Evolutionary conservation across 2,888 invertebrate genomes (phyloP).

Genomic region (Alviniconcha strummeri): DNA sequence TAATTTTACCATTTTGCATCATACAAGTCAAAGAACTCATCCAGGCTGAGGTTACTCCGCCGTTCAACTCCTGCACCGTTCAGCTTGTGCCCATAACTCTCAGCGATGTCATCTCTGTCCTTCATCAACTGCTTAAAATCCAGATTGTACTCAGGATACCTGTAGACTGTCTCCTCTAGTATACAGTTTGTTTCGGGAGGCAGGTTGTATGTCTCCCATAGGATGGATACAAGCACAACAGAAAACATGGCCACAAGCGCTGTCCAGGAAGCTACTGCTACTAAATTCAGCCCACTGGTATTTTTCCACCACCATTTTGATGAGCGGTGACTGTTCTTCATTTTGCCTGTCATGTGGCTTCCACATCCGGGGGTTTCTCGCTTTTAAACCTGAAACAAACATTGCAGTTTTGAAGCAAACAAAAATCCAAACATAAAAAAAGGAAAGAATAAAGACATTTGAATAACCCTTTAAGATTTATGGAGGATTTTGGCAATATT

Average conservation of each 20-base stretch:
- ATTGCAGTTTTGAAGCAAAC: too few relatives aligned
- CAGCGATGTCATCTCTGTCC: constrained; percentile 53
- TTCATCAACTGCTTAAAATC: constrained; percentile 45
- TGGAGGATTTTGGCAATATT: too few relatives aligned
- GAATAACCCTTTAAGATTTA: too few relatives aligned
- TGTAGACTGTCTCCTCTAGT: background rate
- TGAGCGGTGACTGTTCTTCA: background rate
- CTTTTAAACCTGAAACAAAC: too few relatives aligned
- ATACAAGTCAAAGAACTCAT: constrained; percentile 70
- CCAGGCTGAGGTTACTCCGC: constrained; percentile 56
- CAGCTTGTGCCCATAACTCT: constrained; percentile 52
- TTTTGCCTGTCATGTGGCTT: background rate
- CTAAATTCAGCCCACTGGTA: background rate
- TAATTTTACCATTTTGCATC: constrained; percentile 70
- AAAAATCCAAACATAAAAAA: too few relatives aligned
- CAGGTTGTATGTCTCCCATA: constrained; percentile 26
- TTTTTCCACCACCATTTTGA: constrained; percentile 4
- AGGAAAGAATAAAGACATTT: too few relatives aligned
- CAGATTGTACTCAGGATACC: constrained; percentile 43
- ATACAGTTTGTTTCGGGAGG: background rate
- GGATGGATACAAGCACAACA: constrained; percentile 13
- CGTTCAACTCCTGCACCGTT: constrained; percentile 58
- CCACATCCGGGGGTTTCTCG: too few relatives aligned
- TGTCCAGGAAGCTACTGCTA: constrained; percentile 18
- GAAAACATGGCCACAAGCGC: constrained; percentile 22